phyloP scores from a whole-genome alignment of 2,113 vertebrate species.

The Gymnorhina tibicen region DNA sequence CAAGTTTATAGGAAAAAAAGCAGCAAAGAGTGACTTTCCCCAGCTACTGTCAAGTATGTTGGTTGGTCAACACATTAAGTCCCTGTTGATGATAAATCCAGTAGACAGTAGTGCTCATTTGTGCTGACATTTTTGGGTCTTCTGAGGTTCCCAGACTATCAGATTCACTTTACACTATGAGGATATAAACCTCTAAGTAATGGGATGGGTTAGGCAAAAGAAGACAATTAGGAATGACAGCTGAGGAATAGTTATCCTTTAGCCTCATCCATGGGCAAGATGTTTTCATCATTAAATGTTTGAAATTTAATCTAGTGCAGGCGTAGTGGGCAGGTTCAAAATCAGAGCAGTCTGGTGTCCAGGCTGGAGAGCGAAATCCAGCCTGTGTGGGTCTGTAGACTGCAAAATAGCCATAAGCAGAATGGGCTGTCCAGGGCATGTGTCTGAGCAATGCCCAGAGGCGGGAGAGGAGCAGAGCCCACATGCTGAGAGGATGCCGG shows the following conservation, averaged over 20 bases:
- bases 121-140: not conserved
- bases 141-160: not conserved
- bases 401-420: not conserved
- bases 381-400: not conserved
- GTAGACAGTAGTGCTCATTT: accelerated
- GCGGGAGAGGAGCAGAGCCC: not conserved
- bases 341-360: not conserved
- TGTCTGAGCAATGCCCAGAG: not conserved
- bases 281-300: not conserved
- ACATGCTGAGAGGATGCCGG: accelerated
- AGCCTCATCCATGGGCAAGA: not conserved
- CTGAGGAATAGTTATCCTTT: not conserved
- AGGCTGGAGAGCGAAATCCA: not conserved
- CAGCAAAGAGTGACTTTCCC: not conserved
- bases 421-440: not conserved
- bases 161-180: not conserved
- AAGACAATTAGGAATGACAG: not conserved
- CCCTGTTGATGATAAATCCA: not conserved
- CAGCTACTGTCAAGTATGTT: not conserved
- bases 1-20: not conserved
- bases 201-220: not conserved
- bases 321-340: not conserved
- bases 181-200: not conserved
- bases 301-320: not conserved
- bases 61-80: not conserved